Evolutionary conservation across 2,797 vertebrate genomes (phyloP).

Genomic region (Iguana delicatissima): DNA sequence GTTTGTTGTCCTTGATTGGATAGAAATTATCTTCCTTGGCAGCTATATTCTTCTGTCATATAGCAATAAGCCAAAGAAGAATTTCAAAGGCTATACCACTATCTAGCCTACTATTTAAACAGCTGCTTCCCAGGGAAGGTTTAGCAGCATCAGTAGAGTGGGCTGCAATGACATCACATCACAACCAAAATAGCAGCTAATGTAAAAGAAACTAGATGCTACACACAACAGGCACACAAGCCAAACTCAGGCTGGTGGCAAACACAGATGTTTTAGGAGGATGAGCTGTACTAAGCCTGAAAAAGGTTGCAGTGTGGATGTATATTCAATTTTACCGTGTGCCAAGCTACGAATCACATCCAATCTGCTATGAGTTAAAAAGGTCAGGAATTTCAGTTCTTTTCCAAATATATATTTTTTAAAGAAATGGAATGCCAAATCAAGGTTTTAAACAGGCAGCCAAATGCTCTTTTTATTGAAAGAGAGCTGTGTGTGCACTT

Average conservation of each 20-base stretch:
- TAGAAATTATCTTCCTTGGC: conserved; percentile 25
- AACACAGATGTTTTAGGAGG: conserved; percentile 4
- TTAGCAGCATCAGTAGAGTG: neutral
- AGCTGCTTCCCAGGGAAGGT: conserved; percentile 24
- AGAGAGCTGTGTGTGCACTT: neutral
- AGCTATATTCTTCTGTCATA: neutral
- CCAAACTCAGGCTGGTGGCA: neutral
- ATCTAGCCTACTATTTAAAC: conserved; percentile 39
- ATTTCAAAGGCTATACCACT: conserved; percentile 14
- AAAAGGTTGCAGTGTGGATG: neutral
- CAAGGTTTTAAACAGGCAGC: neutral
- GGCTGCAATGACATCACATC: neutral
- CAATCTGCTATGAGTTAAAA: neutral
- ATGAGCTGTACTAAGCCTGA: neutral
- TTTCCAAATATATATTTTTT: neutral
- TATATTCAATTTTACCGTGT: neutral
- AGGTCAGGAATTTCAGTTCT: neutral
- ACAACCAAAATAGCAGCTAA: conserved; percentile 5
- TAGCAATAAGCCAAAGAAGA: conserved; percentile 9
- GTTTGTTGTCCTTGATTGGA: conserved; percentile 12
- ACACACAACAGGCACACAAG: neutral
- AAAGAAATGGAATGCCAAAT: neutral
- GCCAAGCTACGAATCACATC: neutral
- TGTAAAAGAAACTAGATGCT: neutral
- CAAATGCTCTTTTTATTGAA: neutral